Percentiles rank a stretch among this genome's conserved stretches.
Conservation (phyloP, 2,888 invertebrate species). For the Plebejus anna region DNA sequence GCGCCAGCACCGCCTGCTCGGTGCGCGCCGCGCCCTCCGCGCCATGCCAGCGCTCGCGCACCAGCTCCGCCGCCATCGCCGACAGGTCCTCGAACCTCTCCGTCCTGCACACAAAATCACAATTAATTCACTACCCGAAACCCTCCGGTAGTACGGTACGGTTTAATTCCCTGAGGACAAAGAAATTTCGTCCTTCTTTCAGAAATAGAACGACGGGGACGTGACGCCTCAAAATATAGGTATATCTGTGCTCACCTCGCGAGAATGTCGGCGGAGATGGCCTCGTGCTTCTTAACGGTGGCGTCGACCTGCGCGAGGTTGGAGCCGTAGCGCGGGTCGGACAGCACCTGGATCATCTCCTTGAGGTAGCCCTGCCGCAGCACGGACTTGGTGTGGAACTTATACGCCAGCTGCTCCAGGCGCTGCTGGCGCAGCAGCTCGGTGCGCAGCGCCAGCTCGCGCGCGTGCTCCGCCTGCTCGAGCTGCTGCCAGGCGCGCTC, state of each 20-base stretch:
- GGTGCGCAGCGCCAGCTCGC: constrained; percentile 94
- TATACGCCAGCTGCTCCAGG: constrained; percentile 95
- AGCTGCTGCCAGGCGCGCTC: constrained; percentile 96
- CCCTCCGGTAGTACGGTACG: no score
- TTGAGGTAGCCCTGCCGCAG: constrained; percentile 96
- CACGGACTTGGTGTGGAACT: constrained; percentile 97
- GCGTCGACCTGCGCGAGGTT: constrained; percentile 97
- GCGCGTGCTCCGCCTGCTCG: constrained; percentile 94
- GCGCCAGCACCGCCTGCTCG: constrained; percentile 88
- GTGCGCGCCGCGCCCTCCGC: constrained; percentile 86
- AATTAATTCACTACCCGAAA: not conserved
- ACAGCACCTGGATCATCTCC: constrained; percentile 97
- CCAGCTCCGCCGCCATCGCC: constrained; percentile 95
- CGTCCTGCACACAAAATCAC: constrained; percentile 73
- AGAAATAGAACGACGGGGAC: not conserved
- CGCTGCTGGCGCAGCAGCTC: constrained; percentile 95
- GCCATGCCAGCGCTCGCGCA: constrained; percentile 94
- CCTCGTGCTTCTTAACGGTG: constrained; percentile 98
- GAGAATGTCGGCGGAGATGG: constrained; percentile 97
- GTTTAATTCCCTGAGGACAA: no score
- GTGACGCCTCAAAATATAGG: not conserved
- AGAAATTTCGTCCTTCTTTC: not conserved
- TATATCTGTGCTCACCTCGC: constrained; percentile 79
- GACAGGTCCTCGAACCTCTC: constrained; percentile 96
- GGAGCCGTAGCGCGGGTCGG: constrained; percentile 94